These are phyloP conservation scores for Macrotis lagotis DNA, from an alignment of 2,113 vertebrate genomes.

Conservation along the genomic window DNA sequence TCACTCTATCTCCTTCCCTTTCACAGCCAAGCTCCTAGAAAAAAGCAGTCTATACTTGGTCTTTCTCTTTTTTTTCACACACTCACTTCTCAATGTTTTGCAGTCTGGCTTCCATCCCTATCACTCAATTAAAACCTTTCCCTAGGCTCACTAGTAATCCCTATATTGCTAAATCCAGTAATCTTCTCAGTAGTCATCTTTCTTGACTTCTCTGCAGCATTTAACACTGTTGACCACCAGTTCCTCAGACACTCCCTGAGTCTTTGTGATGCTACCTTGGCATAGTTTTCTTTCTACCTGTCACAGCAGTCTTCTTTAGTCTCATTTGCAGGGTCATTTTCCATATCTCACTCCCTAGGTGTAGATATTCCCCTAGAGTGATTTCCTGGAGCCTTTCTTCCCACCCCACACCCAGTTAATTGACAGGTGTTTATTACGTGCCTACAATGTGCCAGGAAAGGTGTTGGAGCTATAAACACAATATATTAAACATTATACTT, in stretches of 20 bases:
- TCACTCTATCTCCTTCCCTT: not conserved
- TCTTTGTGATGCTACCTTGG: not conserved
- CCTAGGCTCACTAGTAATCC: not conserved
- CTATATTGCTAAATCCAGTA: not conserved
- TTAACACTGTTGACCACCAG: not conserved
- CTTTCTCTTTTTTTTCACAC: not conserved
- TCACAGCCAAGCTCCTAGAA: not conserved
- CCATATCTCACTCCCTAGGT: not conserved
- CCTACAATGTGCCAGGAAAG: not conserved
- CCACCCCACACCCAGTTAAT: not conserved
- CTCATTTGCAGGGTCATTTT: not conserved
- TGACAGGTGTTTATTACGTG: not conserved
- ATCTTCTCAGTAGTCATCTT: not conserved
- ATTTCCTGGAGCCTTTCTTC: not conserved
- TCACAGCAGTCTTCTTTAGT: not conserved
- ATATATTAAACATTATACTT: not conserved
- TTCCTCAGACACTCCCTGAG: not conserved
- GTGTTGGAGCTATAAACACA: not conserved
- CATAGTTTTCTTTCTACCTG: not conserved
- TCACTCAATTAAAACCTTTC: not conserved
- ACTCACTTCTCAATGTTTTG: not conserved
- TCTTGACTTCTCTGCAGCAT: not conserved
- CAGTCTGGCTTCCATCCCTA: not conserved
- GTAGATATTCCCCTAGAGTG: not conserved
- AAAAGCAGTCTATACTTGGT: not conserved